A percentile compares a stretch with the other conserved stretches of the same genome.
phyloP scores from a whole-genome alignment of 1,140 invertebrate species.

The Epicauta chinensis region DNA sequence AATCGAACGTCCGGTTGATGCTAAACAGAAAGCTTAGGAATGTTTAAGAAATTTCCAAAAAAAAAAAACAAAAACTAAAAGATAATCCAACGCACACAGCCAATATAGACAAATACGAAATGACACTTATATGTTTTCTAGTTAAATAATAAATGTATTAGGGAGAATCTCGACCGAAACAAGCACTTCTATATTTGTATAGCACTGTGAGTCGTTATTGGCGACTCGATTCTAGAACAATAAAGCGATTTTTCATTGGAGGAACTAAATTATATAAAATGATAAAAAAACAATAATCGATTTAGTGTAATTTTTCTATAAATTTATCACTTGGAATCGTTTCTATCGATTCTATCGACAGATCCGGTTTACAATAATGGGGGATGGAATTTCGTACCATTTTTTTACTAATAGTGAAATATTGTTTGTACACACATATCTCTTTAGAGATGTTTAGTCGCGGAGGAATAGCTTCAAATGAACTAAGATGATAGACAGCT shows the following conservation, averaged over 20 bases:
- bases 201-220: conserved; percentile 13
- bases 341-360: no score
- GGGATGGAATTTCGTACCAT: conserved; percentile 27
- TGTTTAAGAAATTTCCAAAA: conserved; percentile 3
- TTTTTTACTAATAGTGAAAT: conserved; percentile 33
- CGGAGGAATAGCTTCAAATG: background rate
- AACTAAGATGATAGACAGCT: conserved; percentile 6
- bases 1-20: background rate
- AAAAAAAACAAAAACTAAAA: no score
- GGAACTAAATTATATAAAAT: no score
- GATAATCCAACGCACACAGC: conserved; percentile 34
- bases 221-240: conserved; percentile 10
- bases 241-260: conserved; percentile 14
- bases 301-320: conserved; percentile 17
- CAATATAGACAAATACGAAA: conserved; percentile 33
- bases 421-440: conserved; percentile 28
- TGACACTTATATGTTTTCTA: conserved; percentile 22
- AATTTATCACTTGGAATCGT: background rate
- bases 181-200: conserved; percentile 18
- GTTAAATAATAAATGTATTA: conserved; percentile 9
- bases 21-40: conserved; percentile 17
- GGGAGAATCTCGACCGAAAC: no score
- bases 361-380: no score
- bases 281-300: no score
- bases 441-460: conserved; percentile 20